phyloP scores from a whole-genome alignment of 1,140 invertebrate species.

The Aphidius ervi region DNA sequence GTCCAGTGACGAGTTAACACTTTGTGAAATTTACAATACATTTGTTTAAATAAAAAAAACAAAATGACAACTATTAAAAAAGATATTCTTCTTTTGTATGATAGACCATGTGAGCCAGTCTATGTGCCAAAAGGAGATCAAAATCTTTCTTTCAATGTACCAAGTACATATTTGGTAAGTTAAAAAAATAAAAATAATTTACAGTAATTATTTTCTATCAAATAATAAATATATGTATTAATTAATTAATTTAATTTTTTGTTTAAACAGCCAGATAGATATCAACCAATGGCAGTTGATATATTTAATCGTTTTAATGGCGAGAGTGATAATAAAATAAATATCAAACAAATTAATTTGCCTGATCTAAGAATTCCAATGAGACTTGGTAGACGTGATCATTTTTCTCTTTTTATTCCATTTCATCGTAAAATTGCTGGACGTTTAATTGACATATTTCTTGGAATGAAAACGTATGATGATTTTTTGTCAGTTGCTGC shows the following conservation, averaged over 20 bases:
- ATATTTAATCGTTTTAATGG: constrained; percentile 59
- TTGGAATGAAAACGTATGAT: constrained; percentile 67
- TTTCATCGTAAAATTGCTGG: constrained; percentile 65
- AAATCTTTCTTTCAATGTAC: constrained; percentile 59
- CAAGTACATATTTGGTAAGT: constrained; percentile 53
- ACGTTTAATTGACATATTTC: constrained; percentile 68
- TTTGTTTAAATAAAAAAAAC: not conserved
- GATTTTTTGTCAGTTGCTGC: constrained; percentile 67
- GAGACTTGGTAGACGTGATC: constrained; percentile 61
- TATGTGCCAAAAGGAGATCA: constrained; percentile 63
- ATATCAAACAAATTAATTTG: constrained; percentile 62
- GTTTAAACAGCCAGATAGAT: constrained; percentile 58
- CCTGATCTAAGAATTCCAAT: constrained; percentile 66
- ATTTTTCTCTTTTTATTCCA: constrained; percentile 74
- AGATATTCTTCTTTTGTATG: constrained; percentile 62
- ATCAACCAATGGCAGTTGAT: constrained; percentile 52
- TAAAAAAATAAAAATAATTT: too few relatives aligned
- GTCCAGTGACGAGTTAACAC: too few relatives aligned
- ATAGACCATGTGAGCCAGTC: constrained; percentile 69
- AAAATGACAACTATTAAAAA: constrained; percentile 29
- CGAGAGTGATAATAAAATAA: constrained; percentile 54
- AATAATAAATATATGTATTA: constrained; percentile 3
- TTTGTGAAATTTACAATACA: too few relatives aligned
- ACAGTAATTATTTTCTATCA: not conserved
- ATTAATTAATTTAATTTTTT: not conserved